Evolutionary conservation across 2,888 invertebrate species (phyloP).

Genomic region (Abscondita cerata): DNA sequence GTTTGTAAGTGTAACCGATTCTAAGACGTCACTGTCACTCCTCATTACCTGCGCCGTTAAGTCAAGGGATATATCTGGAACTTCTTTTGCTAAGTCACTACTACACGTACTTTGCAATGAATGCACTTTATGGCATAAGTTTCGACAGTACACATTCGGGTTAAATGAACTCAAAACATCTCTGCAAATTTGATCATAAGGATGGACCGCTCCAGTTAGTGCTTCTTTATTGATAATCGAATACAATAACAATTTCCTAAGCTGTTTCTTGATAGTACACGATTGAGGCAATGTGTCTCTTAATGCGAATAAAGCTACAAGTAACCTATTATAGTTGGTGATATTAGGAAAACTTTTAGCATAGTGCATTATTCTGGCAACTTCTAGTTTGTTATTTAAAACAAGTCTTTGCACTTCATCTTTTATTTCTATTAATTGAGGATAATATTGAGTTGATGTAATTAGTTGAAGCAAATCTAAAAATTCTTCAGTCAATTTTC

Average conservation of each 20-base stretch:
- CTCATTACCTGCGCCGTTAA: too few relatives aligned
- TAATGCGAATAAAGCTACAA: constrained; percentile 18
- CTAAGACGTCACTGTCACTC: too few relatives aligned
- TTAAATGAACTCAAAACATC: background rate
- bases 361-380: constrained; percentile 13
- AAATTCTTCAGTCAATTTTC: background rate
- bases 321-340: constrained; percentile 17
- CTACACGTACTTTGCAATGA: background rate
- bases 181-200: background rate
- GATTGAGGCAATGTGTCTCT: constrained; percentile 18
- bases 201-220: background rate
- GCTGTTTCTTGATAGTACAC: constrained; percentile 9
- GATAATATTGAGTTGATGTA: constrained; percentile 10
- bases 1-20: too few relatives aligned
- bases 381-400: constrained; percentile 6
- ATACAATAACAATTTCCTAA: constrained; percentile 14
- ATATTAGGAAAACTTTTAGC: constrained; percentile 6
- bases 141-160: background rate
- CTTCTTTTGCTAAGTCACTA: too few relatives aligned
- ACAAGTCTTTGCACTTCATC: constrained; percentile 14
- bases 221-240: constrained; percentile 7
- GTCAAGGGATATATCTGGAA: too few relatives aligned
- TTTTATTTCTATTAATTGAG: constrained; percentile 13
- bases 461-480: constrained; percentile 11
- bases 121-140: background rate